Evolutionary conservation across 2,797 vertebrate genomes (phyloP).

Genomic region (Labeo calbasu): DNA sequence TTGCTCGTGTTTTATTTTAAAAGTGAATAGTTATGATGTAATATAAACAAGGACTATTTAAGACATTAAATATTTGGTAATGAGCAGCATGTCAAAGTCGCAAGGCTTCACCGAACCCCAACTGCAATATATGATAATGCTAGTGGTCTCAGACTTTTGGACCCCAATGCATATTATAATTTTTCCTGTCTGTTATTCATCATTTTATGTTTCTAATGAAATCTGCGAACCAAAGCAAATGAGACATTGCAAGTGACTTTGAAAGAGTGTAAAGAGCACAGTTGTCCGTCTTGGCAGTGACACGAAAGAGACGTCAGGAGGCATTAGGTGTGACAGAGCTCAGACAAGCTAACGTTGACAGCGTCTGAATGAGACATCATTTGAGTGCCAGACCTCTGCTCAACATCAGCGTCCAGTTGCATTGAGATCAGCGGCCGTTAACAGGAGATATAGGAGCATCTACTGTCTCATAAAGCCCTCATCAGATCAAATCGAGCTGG

Average conservation of each 20-base stretch:
- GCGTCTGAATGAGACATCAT: constrained; percentile 52
- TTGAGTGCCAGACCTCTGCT: constrained; percentile 57
- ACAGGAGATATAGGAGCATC: constrained; percentile 47
- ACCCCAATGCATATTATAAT: background rate
- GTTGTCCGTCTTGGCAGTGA: constrained; percentile 55
- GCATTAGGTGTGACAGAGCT: constrained; percentile 68
- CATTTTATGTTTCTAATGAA: background rate
- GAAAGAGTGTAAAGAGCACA: constrained; percentile 53
- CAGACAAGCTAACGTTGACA: constrained; percentile 61
- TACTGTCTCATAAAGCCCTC: background rate
- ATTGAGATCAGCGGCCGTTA: constrained; percentile 49
- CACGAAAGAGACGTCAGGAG: constrained; percentile 61
- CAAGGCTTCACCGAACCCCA: background rate
- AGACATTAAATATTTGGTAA: background rate
- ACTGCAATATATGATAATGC: background rate
- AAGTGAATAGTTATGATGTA: background rate
- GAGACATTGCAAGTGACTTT: constrained; percentile 37
- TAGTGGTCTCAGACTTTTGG: background rate
- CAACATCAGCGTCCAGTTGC: constrained; percentile 55
- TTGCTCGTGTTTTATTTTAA: background rate
- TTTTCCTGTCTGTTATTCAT: constrained; percentile 11
- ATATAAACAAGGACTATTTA: background rate
- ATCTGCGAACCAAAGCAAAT: background rate
- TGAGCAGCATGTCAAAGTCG: background rate
- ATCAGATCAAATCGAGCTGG: background rate